Conservation (phyloP, 2,888 invertebrate genomes). For the Himalopsyche japonica region DNA sequence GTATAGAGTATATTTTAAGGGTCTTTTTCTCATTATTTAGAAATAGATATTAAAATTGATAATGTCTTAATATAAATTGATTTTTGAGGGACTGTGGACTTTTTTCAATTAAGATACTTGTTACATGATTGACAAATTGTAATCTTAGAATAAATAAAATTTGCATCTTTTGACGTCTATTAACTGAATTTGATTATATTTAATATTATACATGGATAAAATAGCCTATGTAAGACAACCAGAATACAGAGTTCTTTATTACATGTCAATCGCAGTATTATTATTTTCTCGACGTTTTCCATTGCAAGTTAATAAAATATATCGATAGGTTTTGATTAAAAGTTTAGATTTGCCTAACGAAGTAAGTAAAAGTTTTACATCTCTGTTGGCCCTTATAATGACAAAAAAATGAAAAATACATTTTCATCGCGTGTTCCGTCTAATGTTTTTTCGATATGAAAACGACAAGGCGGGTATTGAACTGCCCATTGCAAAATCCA, state of each 20-base stretch:
- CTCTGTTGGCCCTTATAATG: neutral
- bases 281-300: neutral
- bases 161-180: too few species aligned
- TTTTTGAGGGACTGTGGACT: too few species aligned
- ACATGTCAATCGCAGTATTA: neutral
- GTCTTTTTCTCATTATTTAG: too few species aligned
- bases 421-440: neutral
- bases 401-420: neutral
- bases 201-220: too few species aligned
- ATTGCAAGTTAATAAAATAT: neutral
- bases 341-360: neutral
- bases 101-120: too few species aligned
- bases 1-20: too few species aligned
- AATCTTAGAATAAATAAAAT: too few species aligned
- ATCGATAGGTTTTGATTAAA: neutral
- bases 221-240: too few species aligned
- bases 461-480: neutral
- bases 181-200: too few species aligned
- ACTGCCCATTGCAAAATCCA: neutral
- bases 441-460: neutral
- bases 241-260: neutral
- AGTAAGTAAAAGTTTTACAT: neutral
- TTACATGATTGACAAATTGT: too few species aligned
- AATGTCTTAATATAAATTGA: too few species aligned
- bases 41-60: too few species aligned